Base-by-base conservation (phyloP, 2,888 invertebrate species). In the Congeria kusceri region DNA sequence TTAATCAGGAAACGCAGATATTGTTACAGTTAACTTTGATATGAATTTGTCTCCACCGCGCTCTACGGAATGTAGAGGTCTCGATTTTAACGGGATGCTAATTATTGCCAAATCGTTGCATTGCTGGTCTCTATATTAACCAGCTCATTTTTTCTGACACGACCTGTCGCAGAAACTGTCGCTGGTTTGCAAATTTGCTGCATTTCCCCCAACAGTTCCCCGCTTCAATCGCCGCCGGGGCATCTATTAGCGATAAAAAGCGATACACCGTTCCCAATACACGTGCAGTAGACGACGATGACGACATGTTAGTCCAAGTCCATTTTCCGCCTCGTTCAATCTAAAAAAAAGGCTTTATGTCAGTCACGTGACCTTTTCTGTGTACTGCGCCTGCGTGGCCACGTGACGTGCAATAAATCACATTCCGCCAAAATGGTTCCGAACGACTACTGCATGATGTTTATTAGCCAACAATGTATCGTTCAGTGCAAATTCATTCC, bases 401-500 rank as follows among this genome's bases (percentile, higher is more conserved):
- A 73, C 80, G 80, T 80, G 80, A 18, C 29, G 47, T 53, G 62
- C 57, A 56, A 65, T 44, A 73, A 70, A 77, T 77, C 59, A 72
- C 69, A 77, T 80, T 77, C 63, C 73, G 77, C 73, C 58, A 32
- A 69, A 77, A 72, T 73, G 80, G 70, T 66, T 73, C 62, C 76
- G 53, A 77, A 80, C 73, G 65, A 65, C 44, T 47, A 23, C 46
- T 29, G 65, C 61, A 64, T 70, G 75, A 47, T 29, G 68, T 61
- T 71, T 62, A 62, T 62, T 71, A 66, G 63, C 20, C 77, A 56
- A 46, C 67, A 32, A 47, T 29, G 71, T 71, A 65, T 63, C 70
- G 67, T 62, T 62, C 39, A 57, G 44, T 47, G 39, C 56, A 71
- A 47, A 67, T 77, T 77, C 61, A 71, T 71, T 66, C 66, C 66